Evolutionary conservation across 2,888 invertebrate genomes (phyloP), one percentile per base, ranked within the genome.

Genomic region (Melanophora roralis): DNA sequence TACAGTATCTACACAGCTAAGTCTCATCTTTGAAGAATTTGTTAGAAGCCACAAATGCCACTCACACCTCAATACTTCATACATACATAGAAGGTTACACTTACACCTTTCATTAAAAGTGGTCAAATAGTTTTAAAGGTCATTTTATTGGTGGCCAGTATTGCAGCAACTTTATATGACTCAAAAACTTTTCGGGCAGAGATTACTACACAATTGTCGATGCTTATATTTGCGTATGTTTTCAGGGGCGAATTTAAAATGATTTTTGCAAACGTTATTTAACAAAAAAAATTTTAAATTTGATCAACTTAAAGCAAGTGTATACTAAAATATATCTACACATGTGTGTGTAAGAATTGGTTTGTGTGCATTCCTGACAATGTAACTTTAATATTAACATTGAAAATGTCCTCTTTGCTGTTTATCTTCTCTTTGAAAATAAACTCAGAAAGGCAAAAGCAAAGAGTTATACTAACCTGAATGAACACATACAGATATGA

Each of bases 81-180:
- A 12, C 38, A 21, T 14, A 55, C 5, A n/a, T 2, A 16, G 27
- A 38, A 49, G 16, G 12, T 27, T 23, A 21, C n/a, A 16, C 40
- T 3, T 38, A n/a, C 49, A 38, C 1, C 0, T 38, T 43, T 57
- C 62, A 53, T 73, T 64, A 73, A 73, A 73, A 55, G 55, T 34
- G 55, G 55, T 47, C 53, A 65, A 73, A 73, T 73, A 16, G 47
- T 55, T 57, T 65, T 27, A 55, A 73, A 65, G 55, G 65, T 65
- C 53, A n/a, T 60, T 49, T 69, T 49, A 69, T 40, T 60, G 38
- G n/a, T 49, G 38, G 47, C 38, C 59, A 59, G 49, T 69, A 59
- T 32, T 69, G 36, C n/a, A 21, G 21, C 36, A 27, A 16, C 6
- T 38, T 27, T 40, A 12, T 16, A 11, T 11, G 12, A n/a, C 7